phyloP scores from a whole-genome alignment of 1,140 invertebrate genomes.

The Cataglyphis hispanica region DNA sequence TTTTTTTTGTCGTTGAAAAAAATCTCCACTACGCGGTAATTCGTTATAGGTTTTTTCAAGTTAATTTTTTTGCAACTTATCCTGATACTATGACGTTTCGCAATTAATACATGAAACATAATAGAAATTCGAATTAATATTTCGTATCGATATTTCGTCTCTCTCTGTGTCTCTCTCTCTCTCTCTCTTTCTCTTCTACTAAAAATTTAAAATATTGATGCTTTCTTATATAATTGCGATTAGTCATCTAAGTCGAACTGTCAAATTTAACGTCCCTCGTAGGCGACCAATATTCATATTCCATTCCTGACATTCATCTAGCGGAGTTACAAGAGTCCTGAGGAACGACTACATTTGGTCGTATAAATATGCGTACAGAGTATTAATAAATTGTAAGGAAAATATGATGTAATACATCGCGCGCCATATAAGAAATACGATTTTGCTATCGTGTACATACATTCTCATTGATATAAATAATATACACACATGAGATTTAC shows the following conservation, averaged over 20 bases:
- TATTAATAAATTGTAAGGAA: constrained; percentile 24
- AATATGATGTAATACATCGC: constrained; percentile 30
- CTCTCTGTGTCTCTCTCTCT: no score
- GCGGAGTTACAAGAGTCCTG: constrained; percentile 39
- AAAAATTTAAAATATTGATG: not conserved
- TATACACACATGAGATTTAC: not conserved
- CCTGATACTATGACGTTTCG: not conserved
- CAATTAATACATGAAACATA: not conserved
- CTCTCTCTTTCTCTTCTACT: not conserved
- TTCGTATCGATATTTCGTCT: not conserved
- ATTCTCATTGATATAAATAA: constrained; percentile 38
- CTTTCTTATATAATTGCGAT: not conserved
- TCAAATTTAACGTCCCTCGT: not conserved
- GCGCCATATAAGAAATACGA: constrained; percentile 17
- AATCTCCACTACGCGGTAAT: not conserved
- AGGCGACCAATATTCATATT: not conserved
- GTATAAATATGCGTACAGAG: constrained; percentile 45
- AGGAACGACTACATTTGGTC: constrained; percentile 51
- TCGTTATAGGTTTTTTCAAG: not conserved
- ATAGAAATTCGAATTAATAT: not conserved
- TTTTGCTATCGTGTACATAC: constrained; percentile 1
- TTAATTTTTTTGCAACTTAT: not conserved
- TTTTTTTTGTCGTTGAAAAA: not conserved
- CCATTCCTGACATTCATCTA: constrained; percentile 18
- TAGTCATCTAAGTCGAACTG: not conserved